Evolutionary conservation across 2,113 vertebrate genomes (phyloP).

Genomic region (Cyphomyrus plagiostoma): DNA sequence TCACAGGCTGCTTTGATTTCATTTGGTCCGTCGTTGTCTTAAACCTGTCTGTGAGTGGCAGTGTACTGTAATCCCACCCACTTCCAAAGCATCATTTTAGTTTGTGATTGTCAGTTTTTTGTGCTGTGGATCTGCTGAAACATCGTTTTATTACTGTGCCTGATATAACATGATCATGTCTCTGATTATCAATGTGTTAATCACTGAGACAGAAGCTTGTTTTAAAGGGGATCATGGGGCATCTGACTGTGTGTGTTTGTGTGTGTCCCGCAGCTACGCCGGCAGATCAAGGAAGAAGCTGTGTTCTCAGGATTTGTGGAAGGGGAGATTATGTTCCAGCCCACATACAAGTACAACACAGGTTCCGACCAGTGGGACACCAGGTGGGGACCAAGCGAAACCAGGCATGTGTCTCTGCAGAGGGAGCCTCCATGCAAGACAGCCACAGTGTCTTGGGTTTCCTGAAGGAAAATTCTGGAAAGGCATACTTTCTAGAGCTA

Average conservation of each 20-base stretch:
- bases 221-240: neutral
- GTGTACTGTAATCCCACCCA: neutral
- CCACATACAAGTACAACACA: conserved; percentile 92
- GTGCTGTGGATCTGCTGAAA: neutral
- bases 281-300: conserved; percentile 73
- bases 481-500: neutral
- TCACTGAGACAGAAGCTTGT: neutral
- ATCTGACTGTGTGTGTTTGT: neutral
- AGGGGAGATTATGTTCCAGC: conserved; percentile 83
- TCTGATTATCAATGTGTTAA: neutral
- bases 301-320: conserved; percentile 86
- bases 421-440: neutral
- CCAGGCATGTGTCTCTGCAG: neutral
- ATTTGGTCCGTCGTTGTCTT: neutral
- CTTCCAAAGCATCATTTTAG: neutral
- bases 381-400: conserved; percentile 63
- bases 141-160: neutral
- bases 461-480: neutral
- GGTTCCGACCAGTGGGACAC: conserved; percentile 91
- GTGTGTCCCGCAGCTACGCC: conserved; percentile 70
- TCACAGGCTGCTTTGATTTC: neutral
- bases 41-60: neutral
- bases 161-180: neutral
- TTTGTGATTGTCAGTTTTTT: neutral
- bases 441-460: neutral